phyloP scores from a whole-genome alignment of 2,113 vertebrate genomes.

The Vombatus ursinus region DNA sequence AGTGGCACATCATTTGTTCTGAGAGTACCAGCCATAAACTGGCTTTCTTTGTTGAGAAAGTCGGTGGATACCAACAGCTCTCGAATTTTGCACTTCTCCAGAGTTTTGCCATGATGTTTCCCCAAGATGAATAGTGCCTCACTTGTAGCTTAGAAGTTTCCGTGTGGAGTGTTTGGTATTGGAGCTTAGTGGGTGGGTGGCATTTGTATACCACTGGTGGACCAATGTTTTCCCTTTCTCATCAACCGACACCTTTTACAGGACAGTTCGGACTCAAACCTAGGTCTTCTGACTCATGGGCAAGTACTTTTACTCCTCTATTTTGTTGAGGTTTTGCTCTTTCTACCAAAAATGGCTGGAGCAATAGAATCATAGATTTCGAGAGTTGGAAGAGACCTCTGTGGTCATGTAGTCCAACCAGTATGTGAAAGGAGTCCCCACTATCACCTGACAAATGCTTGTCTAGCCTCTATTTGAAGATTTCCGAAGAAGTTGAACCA shows the following conservation, averaged over 20 bases:
- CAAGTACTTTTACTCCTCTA: conserved; percentile 4
- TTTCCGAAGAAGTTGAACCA: background rate
- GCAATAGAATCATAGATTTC: background rate
- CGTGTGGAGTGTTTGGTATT: conserved; percentile 33
- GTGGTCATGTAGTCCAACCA: background rate
- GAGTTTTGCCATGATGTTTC: conserved; percentile 52
- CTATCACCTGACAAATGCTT: background rate
- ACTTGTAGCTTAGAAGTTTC: conserved; percentile 45
- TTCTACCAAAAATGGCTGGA: background rate
- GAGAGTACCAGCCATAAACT: background rate
- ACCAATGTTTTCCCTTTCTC: background rate
- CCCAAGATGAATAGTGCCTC: background rate
- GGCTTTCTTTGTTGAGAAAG: conserved; percentile 66
- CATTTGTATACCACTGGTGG: background rate
- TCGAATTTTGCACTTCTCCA: conserved; percentile 56
- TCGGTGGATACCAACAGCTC: background rate
- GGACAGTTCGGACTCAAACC: conserved; percentile 2
- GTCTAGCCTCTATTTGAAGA: background rate
- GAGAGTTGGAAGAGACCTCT: background rate
- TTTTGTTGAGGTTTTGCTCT: conserved; percentile 16
- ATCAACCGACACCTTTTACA: background rate
- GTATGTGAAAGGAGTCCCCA: background rate
- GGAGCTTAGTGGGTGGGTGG: background rate
- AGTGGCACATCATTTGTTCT: background rate
- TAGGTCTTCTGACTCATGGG: background rate